Evolutionary conservation across 2,797 vertebrate species (phyloP).

Genomic region (Eremophila alpestris): DNA sequence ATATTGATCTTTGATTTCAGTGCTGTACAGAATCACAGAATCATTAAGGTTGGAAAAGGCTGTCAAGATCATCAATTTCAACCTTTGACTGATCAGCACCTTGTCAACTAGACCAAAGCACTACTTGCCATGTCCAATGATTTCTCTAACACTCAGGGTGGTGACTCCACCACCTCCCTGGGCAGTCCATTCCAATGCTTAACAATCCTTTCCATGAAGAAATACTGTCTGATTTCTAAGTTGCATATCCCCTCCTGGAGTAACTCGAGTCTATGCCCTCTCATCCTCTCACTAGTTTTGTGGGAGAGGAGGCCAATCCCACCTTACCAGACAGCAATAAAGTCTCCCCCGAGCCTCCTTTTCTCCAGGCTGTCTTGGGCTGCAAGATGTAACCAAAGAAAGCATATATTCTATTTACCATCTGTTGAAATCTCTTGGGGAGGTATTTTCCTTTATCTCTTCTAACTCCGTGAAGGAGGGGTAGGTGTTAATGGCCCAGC

Average conservation of each 20-base stretch:
- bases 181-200: too few species aligned
- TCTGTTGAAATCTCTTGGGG: too few species aligned
- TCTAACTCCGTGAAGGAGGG: too few species aligned
- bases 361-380: background rate
- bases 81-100: background rate
- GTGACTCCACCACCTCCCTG: background rate
- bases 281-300: background rate
- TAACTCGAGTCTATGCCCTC: background rate
- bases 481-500: too few species aligned
- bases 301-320: background rate
- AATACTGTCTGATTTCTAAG: background rate
- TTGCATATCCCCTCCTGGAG: rapidly evolving
- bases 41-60: background rate
- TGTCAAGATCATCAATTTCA: background rate
- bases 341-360: background rate
- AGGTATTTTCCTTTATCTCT: too few species aligned
- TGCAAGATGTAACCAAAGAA: too few species aligned
- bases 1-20: background rate
- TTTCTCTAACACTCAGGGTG: background rate
- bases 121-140: too few species aligned
- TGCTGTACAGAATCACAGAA: background rate
- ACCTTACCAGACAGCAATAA: background rate
- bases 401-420: too few species aligned
- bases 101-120: background rate
- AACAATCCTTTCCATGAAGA: background rate